Evolutionary conservation across 1,140 invertebrate species (phyloP), one percentile per base, ranked within the genome.

Genomic region (Formica selysi): DNA sequence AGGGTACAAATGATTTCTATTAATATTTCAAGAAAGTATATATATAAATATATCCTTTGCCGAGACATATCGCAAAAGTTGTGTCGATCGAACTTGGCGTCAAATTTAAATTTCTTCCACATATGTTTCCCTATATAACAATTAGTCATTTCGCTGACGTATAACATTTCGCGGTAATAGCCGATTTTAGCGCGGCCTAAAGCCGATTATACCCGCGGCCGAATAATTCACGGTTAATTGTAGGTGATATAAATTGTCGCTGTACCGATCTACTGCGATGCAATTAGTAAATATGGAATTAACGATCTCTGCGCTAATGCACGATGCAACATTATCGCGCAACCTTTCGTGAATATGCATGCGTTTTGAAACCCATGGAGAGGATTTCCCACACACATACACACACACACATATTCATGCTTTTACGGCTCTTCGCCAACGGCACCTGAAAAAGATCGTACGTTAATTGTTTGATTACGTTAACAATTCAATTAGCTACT

Each of bases 191-290:
- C 67, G 61, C 70, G 29, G 64, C 44, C 86, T 76, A 76, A 76
- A 76, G 67, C 64, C 68, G 80, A 76, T 87, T 57, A 74, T 48
- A 57, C 5, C 36, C 73, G 48, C 62, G 73, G 71, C 29, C 79
- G 68, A 84, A 84, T 87, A 84, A 87, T 76, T 86, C 85, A 74
- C 26, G 70, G 68, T 86, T 86, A 86, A 84, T 74, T 71, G 85
- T 71, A 71, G 67, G 26, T 73, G 79, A 86, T 84, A 73, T 74
- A 67, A 73, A 71, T 84, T 81, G 86, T 84, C 71, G 79, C 51
- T 38, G 65, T 11, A 29, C 79, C 67, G 85, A 86, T 83, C 79
- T 83, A 86, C 79, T 74, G 26, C 26, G 70, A 84, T 36, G 70
- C 68, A 73, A 85, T 87, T 87, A 87, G 62, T 81, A 61, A 86